Percentiles rank a stretch among this genome's conserved stretches.
Evolutionary conservation across 30 jellyfish, hydroid and myxozoan species (phyloP).

Genomic region (Turritopsis dohrnii): DNA sequence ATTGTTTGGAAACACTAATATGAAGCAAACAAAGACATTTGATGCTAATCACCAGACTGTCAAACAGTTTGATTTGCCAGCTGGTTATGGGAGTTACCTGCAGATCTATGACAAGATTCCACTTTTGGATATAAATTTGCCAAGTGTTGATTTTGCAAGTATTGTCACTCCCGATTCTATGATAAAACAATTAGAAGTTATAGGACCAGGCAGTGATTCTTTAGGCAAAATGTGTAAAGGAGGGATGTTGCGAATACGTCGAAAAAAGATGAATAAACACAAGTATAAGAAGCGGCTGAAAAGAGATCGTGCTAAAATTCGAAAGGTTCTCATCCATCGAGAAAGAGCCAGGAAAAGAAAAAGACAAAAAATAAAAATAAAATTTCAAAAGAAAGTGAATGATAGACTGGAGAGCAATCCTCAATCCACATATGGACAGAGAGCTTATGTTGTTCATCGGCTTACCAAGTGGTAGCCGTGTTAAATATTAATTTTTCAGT

Average conservation of each 20-base stretch:
- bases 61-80: slow-evolving; percentile 14
- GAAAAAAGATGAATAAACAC: slow-evolving; percentile 91
- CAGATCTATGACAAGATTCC: slow-evolving; percentile 19
- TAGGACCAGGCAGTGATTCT: background rate
- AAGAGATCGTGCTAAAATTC: slow-evolving; percentile 79
- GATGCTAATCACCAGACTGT: background rate
- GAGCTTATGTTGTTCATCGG: slow-evolving; percentile 79
- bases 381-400: slow-evolving; percentile 35
- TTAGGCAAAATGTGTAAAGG: background rate
- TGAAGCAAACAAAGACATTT: background rate
- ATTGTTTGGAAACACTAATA: background rate
- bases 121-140: slow-evolving; percentile 18
- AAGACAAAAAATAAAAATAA: slow-evolving; percentile 33
- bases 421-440: slow-evolving; percentile 44
- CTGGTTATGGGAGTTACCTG: background rate
- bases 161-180: background rate
- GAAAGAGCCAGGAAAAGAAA: slow-evolving; percentile 32
- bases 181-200: background rate
- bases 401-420: slow-evolving; percentile 48
- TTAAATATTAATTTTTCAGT: background rate
- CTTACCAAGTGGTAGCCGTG: slow-evolving; percentile 63
- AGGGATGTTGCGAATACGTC: slow-evolving; percentile 59
- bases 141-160: background rate
- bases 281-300: slow-evolving; percentile 65
- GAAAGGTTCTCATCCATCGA: slow-evolving; percentile 48